Percentiles rank a stretch among this genome's conserved stretches.
phyloP scores from a whole-genome alignment of 2,888 invertebrate genomes.

The Drosophila multiciliata region DNA sequence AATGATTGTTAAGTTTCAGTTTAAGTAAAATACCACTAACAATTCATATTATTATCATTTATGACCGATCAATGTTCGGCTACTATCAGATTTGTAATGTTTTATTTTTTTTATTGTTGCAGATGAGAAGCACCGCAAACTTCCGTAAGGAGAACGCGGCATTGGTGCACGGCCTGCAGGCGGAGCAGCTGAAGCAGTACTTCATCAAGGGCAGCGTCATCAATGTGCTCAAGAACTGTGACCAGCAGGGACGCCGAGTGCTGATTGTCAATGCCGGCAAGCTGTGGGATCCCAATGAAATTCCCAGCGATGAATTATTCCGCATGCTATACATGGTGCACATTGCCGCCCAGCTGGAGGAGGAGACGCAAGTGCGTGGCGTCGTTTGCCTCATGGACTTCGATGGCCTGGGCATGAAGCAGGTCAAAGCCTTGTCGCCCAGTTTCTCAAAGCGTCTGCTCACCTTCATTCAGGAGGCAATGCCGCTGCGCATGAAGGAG shows the following conservation, averaged over 20 bases:
- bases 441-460: constrained; percentile 91
- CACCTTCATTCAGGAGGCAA: constrained; percentile 94
- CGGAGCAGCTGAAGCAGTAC: constrained; percentile 88
- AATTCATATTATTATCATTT: constrained; percentile 50
- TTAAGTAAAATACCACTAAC: constrained; percentile 24
- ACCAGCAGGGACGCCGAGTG: constrained; percentile 91
- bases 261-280: constrained; percentile 91
- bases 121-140: constrained; percentile 91
- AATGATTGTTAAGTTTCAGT: constrained; percentile 7
- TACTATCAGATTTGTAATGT: constrained; percentile 15
- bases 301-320: constrained; percentile 91
- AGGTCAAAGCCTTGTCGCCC: constrained; percentile 89
- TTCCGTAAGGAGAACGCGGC: constrained; percentile 90
- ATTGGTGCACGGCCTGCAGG: constrained; percentile 88
- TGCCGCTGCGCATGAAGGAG: constrained; percentile 93
- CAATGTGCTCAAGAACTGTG: constrained; percentile 91
- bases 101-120: constrained; percentile 15
- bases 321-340: constrained; percentile 92
- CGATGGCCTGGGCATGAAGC: constrained; percentile 90
- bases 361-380: constrained; percentile 92
- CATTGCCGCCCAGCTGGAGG: constrained; percentile 90
- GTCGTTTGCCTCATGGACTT: constrained; percentile 94
- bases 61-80: constrained; percentile 59
- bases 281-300: constrained; percentile 91
- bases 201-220: constrained; percentile 91